These are phyloP conservation scores for Erinaceus europaeus DNA, from an alignment of 2,113 vertebrate genomes.

Conservation along the genomic window DNA sequence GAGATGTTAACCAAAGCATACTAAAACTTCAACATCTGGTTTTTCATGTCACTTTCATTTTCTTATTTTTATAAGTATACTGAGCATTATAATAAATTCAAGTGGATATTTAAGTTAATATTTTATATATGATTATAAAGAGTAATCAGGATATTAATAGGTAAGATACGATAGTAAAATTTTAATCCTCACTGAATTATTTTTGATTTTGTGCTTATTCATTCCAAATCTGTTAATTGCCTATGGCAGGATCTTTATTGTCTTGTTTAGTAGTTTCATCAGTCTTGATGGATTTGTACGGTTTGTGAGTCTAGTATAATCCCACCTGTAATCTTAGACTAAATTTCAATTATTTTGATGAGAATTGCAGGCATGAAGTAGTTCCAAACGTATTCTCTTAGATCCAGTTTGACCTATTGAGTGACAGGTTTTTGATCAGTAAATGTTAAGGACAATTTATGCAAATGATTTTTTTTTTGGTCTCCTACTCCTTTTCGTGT, in stretches of 20 bases:
- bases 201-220: slow-evolving; percentile 4
- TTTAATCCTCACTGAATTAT: slow-evolving; percentile 3
- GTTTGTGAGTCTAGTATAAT: slow-evolving; percentile 44
- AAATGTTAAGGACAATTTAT: slow-evolving; percentile 52
- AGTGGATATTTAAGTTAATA: not conserved
- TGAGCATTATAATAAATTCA: slow-evolving; percentile 24
- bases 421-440: slow-evolving; percentile 24
- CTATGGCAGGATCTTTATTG: not conserved
- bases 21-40: not conserved
- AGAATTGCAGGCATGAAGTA: not conserved
- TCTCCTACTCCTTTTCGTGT: not conserved
- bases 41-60: slow-evolving; percentile 29
- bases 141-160: slow-evolving; percentile 29
- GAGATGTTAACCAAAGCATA: not conserved
- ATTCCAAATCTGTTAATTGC: slow-evolving; percentile 19
- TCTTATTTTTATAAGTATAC: not conserved
- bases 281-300: not conserved
- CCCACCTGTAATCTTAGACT: slow-evolving; percentile 22
- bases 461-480: slow-evolving; percentile 50
- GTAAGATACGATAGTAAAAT: slow-evolving; percentile 16
- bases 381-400: slow-evolving; percentile 46
- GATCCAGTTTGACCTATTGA: slow-evolving; percentile 33
- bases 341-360: slow-evolving; percentile 45
- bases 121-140: slow-evolving; percentile 13
- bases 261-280: not conserved